These are phyloP conservation scores for Colistium nudipinnis DNA, from an alignment of 2,113 vertebrate genomes.

Conservation along the genomic window DNA sequence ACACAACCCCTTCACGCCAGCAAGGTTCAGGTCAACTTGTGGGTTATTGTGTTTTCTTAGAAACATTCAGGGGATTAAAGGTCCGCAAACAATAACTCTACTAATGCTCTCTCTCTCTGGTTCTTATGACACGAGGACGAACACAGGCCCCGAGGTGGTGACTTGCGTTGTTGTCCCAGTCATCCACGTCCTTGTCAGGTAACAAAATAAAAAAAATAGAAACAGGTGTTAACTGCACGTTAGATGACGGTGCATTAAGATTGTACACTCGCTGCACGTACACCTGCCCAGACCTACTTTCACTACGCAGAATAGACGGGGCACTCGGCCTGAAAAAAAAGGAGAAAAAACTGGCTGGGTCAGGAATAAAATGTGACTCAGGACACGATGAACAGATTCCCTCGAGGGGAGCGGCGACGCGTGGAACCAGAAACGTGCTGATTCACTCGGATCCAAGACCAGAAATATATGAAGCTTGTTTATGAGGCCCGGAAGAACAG, in stretches of 20 bases:
- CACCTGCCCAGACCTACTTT: slow-evolving; percentile 35
- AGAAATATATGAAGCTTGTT: slow-evolving; percentile 67
- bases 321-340: slow-evolving; percentile 42
- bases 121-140: background rate
- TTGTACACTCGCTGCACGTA: background rate
- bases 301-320: slow-evolving; percentile 16
- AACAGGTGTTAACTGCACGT: background rate
- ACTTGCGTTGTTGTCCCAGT: no score
- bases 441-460: slow-evolving; percentile 58
- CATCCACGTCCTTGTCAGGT: slow-evolving; percentile 11
- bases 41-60: background rate
- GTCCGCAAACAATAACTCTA: slow-evolving; percentile 3
- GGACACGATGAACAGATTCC: slow-evolving; percentile 63
- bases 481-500: slow-evolving; percentile 42
- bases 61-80: background rate
- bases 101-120: background rate
- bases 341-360: slow-evolving; percentile 50
- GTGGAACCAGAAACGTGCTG: slow-evolving; percentile 43
- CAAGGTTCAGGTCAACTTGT: background rate
- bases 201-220: background rate
- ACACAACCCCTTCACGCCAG: no score
- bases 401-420: slow-evolving; percentile 25
- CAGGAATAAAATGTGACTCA: slow-evolving; percentile 63
- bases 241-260: background rate
- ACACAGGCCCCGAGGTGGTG: background rate